Evolutionary conservation across 2,888 invertebrate species (phyloP).

Genomic region (Eupithecia pulchellata): DNA sequence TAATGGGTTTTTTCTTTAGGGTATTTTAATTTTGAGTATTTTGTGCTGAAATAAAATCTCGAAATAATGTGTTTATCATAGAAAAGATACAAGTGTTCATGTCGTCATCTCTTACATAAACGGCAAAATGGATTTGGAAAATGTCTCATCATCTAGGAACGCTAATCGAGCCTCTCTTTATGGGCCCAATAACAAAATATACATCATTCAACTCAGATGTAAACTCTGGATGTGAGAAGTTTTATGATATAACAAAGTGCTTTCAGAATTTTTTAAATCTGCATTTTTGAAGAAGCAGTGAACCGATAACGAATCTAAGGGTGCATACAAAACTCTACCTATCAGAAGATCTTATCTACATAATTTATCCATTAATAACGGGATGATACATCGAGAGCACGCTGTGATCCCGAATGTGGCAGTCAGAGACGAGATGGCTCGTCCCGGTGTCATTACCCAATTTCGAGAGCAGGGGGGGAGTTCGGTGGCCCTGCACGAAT

Average conservation of each 20-base stretch:
- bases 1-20: background rate
- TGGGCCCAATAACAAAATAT: too few species aligned
- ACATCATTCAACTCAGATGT: background rate
- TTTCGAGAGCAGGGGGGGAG: conserved; percentile 43
- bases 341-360: conserved; percentile 1
- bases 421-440: conserved; percentile 21
- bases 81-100: too few species aligned
- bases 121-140: background rate
- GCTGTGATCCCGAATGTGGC: conserved; percentile 15
- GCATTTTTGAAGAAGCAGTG: background rate
- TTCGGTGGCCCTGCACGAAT: conserved; percentile 30
- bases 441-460: conserved; percentile 47
- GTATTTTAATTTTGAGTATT: background rate
- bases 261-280: background rate
- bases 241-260: background rate
- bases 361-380: conserved; percentile 9
- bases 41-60: too few species aligned
- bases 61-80: too few species aligned
- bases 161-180: too few species aligned
- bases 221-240: background rate
- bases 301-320: background rate
- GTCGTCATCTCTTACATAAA: background rate
- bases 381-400: conserved; percentile 1
- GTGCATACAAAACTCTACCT: background rate
- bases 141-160: too few species aligned